phyloP scores from a whole-genome alignment of 2,888 invertebrate species.

The Caradrina kadenii region DNA sequence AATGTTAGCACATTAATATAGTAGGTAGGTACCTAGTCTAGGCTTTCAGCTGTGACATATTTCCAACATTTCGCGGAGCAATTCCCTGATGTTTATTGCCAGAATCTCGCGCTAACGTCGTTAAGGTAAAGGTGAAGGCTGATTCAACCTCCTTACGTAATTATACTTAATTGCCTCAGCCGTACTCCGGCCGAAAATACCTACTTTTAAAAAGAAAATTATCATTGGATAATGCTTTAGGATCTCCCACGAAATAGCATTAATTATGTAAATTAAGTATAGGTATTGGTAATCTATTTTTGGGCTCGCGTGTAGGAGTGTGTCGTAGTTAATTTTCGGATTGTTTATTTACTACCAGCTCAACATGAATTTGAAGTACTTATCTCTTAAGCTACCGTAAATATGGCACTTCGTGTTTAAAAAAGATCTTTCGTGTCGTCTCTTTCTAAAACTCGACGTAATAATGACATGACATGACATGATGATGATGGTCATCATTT shows the following conservation, averaged over 20 bases:
- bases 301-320: too few species aligned
- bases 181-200: neutral
- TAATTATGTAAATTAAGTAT: conserved; percentile 6
- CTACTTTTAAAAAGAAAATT: conserved; percentile 16
- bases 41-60: conserved; percentile 31
- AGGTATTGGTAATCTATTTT: too few species aligned
- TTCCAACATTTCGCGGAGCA: conserved; percentile 28
- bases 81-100: conserved; percentile 33
- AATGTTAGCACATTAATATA: conserved; percentile 24
- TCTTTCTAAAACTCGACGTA: too few species aligned
- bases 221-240: neutral
- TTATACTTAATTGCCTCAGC: conserved; percentile 34
- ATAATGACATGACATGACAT: too few species aligned
- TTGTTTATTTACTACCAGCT: too few species aligned
- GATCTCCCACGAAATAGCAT: neutral
- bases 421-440: too few species aligned
- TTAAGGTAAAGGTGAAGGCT: conserved; percentile 40
- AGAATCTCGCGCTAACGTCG: conserved; percentile 35
- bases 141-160: conserved; percentile 24
- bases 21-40: neutral
- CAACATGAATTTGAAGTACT: too few species aligned
- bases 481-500: too few species aligned
- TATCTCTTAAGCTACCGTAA: too few species aligned
- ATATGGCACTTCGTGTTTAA: too few species aligned
- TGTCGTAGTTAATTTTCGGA: too few species aligned